Conservation (phyloP, 92 coral and sea anemone species). For the Paragorgia papillata region DNA sequence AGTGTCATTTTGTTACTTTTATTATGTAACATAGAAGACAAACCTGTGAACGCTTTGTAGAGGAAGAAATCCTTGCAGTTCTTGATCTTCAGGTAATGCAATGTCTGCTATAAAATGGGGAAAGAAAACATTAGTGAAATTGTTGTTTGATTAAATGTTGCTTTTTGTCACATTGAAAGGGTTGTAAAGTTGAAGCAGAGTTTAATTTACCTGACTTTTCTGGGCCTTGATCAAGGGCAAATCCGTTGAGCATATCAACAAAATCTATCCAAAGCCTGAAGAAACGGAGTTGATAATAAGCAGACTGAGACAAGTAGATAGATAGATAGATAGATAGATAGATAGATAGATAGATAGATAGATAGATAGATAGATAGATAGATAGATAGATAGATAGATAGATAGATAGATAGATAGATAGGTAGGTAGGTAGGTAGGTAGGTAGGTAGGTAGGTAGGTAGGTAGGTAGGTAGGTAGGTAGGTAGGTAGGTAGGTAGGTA, state of each 20-base stretch:
- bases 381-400: no score
- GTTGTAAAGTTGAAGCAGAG: background rate
- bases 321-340: no score
- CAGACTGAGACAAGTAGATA: no score
- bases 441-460: no score
- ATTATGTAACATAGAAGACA: background rate
- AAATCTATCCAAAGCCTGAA: slow-evolving; percentile 85
- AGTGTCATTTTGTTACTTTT: no score
- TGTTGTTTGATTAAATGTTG: no score
- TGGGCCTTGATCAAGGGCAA: slow-evolving; percentile 51
- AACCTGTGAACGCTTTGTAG: slow-evolving; percentile 80
- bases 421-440: no score
- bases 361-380: no score
- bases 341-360: no score
- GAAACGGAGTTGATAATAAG: background rate
- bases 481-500: no score
- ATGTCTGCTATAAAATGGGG: slow-evolving; percentile 69
- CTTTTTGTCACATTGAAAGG: background rate
- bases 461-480: no score
- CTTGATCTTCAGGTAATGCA: slow-evolving; percentile 92
- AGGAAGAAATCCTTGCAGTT: slow-evolving; percentile 89
- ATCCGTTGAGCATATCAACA: slow-evolving; percentile 71
- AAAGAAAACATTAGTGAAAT: background rate
- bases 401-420: no score
- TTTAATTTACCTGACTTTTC: slow-evolving; percentile 60